Evolutionary conservation across 2,888 invertebrate species (phyloP).

Genomic region (Noctua janthe): DNA sequence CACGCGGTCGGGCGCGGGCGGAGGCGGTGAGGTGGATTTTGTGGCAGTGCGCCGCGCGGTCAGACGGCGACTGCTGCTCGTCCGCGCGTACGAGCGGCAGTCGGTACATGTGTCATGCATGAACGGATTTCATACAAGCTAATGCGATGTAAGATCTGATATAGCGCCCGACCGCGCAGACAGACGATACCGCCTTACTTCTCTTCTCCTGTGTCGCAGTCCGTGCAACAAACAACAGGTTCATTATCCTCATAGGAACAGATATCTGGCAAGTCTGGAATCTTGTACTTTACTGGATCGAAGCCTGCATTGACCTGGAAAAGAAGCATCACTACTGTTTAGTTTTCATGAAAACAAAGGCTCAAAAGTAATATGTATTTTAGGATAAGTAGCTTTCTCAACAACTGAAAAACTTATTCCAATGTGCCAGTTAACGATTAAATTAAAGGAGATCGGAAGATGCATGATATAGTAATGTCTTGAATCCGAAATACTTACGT

Average conservation of each 20-base stretch:
- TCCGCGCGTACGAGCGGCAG: too few species aligned
- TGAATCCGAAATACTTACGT: constrained; percentile 32
- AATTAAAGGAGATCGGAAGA: not conserved
- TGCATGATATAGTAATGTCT: not conserved
- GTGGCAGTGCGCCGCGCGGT: too few species aligned
- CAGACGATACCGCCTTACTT: constrained; percentile 13
- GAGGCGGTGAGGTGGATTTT: not conserved
- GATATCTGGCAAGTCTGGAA: constrained; percentile 43
- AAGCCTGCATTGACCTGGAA: constrained; percentile 45
- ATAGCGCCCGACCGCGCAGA: not conserved
- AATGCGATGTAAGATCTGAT: not conserved
- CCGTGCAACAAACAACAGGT: constrained; percentile 50
- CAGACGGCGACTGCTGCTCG: too few species aligned
- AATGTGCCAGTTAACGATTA: not conserved
- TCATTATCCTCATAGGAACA: constrained; percentile 38
- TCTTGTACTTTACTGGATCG: constrained; percentile 13
- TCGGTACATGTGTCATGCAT: not conserved
- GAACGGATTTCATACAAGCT: not conserved
- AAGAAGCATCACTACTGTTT: not conserved
- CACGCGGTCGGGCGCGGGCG: not conserved
- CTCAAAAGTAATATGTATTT: not conserved
- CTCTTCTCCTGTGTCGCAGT: constrained; percentile 37
- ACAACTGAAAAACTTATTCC: not conserved
- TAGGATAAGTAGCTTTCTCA: not conserved
- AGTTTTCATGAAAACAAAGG: not conserved